Base-by-base conservation (phyloP, 2,113 vertebrate species). In the Morone chrysops region DNA sequence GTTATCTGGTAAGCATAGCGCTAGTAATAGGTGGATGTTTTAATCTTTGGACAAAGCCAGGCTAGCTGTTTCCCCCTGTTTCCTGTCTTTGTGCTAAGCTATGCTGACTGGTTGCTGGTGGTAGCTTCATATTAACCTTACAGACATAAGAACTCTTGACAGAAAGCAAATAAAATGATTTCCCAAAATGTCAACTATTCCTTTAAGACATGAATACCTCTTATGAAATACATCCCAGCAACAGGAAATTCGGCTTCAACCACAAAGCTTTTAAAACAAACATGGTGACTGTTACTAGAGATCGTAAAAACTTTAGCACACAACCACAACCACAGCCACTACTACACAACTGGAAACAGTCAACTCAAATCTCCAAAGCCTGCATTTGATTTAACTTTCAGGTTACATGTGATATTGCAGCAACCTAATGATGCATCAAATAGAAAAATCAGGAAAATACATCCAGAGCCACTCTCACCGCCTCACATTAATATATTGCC, bases 241-340 rank as follows among this genome's bases (percentile, higher is more conserved):
- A 48, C 22, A 16, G 53, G 22, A 67, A 54, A 82, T 71, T 53
- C 0, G 45, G 43, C 71, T 61, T 20, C 6, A 1, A 18, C 57
- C 78, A 62, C 53, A 50, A 25, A 41, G 48, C 70, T 36, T 71
- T 69, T n/a, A n/a, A 67, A 82, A 70, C 41, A 84, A 77, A 86
- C 77, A 72, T 5, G 38, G 17, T 25, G 54, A 54, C 0, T 17
- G 57, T 50, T 18, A 54, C 18, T 12, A 50, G 22, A 56, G 40
- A 62, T 54, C n/a, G 4, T 50, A 61, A 62, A 82, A 85, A 43
- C 20, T n/a, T 8, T 1, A 63, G 31, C 50, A 16, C 41, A 22
- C 51, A 22, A 22, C n/a, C 45, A 9, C 60, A 80, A n/a, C 17
- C 50, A 50, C 20, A 50, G 14, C n/a, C 40, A 40, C 22, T 69